Evolutionary conservation across 64 coral and sea anemone species (phyloP), one percentile per base, ranked within the genome.

Genomic region (Actinia equina): DNA sequence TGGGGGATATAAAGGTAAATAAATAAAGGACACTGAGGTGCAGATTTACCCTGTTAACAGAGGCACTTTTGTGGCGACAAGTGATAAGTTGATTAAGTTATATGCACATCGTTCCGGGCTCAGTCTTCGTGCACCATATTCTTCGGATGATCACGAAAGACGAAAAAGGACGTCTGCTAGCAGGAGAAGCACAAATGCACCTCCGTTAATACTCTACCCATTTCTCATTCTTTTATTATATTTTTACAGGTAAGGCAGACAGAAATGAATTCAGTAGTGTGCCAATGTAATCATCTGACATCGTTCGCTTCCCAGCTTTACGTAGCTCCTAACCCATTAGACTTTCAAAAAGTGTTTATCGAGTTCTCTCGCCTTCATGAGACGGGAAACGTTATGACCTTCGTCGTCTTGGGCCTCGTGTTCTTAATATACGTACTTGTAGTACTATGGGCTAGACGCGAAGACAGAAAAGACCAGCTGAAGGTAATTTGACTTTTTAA

Each of bases 311-410:
- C 58, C 44, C 71, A 91, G 74, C 20, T 86, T 19, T 86, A 83
- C 79, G 83, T 91, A 18, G 83, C 76, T 9, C 89, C 89, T 7
- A 91, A 91, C 52, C 83, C 70, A 1, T 65, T 91, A 17, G 83
- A 91, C 59, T 91, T 91, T 80, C 46, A 86, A 15, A 79, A 79
- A 80, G 89, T 91, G 9, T 91, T 86, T 30, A 65, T 52, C 17
- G 83, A 91, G 44, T 86, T 91, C 20, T 42, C 52, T 46, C 54
- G 70, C 17, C 65, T 86, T 30, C 51, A 37, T 51, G 89, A 91
- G 83, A 91, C 67, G 45, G 83, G 89, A 7, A 91, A 91, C n/a
- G 71, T 91, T 6, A 52, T 85, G 56, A 83, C 77, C 20, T 86
- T 91, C 70, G 37, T 91, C 79, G 74, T 71, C 19, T 20, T 91